Percentiles rank a stretch among this genome's conserved stretches.
Evolutionary conservation across 2,888 invertebrate genomes (phyloP).

Genomic region (Luperina nickerlii): DNA sequence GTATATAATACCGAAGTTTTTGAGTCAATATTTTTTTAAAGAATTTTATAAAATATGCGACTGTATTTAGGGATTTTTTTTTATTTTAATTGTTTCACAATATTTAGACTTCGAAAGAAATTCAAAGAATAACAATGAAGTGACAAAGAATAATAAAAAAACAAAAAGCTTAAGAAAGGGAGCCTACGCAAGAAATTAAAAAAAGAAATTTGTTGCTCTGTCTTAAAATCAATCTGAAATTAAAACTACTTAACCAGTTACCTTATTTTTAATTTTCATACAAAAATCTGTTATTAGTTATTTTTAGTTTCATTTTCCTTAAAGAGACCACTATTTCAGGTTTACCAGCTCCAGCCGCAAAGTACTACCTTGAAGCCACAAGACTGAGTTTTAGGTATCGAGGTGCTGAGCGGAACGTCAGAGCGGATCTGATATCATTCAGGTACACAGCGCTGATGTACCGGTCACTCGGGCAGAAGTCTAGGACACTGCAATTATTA

Average conservation of each 20-base stretch:
- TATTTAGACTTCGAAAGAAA: not conserved
- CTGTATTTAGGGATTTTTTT: not conserved
- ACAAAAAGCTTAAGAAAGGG: not conserved
- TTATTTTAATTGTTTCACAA: not conserved
- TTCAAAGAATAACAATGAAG: not conserved
- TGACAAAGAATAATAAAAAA: not conserved
- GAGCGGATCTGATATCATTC: conserved; percentile 91
- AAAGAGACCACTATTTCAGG: conserved; percentile 70
- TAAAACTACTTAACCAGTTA: not conserved
- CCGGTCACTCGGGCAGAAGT: conserved; percentile 92
- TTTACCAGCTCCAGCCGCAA: conserved; percentile 79
- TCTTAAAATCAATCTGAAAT: not conserved
- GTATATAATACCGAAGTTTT: conserved; percentile 14
- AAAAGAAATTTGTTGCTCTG: not conserved
- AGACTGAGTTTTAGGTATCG: conserved; percentile 83
- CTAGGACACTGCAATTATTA: conserved; percentile 92
- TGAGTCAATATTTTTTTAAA: not conserved
- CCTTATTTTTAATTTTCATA: not conserved
- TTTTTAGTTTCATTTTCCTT: not conserved
- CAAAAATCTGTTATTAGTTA: not conserved
- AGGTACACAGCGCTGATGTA: conserved; percentile 92
- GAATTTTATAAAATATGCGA: not conserved
- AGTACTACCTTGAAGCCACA: conserved; percentile 85
- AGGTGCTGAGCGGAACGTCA: conserved; percentile 79
- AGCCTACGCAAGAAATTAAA: not conserved